Evolutionary conservation across 1,140 invertebrate genomes (phyloP).

Genomic region (Philopotamus ludificatus): DNA sequence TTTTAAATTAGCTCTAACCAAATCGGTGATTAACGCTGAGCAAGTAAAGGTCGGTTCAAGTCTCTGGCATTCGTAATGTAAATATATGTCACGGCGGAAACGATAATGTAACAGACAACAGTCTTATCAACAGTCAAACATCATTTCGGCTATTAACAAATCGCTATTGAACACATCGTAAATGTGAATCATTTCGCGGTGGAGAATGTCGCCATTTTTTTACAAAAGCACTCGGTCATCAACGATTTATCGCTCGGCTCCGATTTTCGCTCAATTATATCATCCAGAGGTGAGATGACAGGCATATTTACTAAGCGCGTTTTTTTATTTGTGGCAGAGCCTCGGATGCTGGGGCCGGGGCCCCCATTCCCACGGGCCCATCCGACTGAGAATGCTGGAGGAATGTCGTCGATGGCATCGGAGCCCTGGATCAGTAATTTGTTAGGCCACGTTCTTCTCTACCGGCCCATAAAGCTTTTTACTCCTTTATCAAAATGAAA

Average conservation of each 20-base stretch:
- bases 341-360: slow-evolving; percentile 14
- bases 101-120: background rate
- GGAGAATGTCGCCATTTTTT: too few relatives aligned
- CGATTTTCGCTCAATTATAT: slow-evolving; percentile 2
- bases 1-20: background rate
- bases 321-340: slow-evolving; percentile 20
- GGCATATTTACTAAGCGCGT: slow-evolving; percentile 22
- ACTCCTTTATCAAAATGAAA: slow-evolving; percentile 2
- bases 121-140: background rate
- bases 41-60: background rate
- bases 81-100: background rate
- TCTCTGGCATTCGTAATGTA: background rate
- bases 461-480: slow-evolving; percentile 8
- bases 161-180: too few relatives aligned
- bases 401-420: slow-evolving; percentile 33
- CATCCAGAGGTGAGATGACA: slow-evolving; percentile 7
- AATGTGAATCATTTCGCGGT: too few relatives aligned
- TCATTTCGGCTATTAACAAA: too few relatives aligned
- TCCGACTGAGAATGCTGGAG: slow-evolving; percentile 28
- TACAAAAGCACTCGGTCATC: too few relatives aligned
- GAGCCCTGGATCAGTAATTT: slow-evolving; percentile 34
- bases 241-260: slow-evolving; percentile 1
- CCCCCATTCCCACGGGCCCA: slow-evolving; percentile 24
- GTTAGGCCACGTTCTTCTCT: slow-evolving; percentile 29
- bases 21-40: background rate